Evolutionary conservation across 2,888 invertebrate species (phyloP).

Genomic region (Endotricha flammealis): DNA sequence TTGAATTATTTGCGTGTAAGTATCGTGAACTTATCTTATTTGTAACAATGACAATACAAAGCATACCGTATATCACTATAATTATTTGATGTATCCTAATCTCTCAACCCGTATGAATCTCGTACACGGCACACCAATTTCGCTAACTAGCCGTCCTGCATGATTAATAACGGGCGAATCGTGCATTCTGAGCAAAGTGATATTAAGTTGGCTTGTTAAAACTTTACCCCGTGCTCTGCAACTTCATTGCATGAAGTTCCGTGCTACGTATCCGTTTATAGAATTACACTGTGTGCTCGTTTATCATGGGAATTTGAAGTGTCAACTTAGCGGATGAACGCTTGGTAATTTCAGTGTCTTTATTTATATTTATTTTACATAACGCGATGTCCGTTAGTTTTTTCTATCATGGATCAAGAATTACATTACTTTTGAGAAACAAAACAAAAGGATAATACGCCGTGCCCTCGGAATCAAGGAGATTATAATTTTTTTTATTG

Average conservation of each 20-base stretch:
- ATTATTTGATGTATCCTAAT: too few relatives aligned
- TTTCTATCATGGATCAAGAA: too few relatives aligned
- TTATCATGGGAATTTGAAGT: slow-evolving; percentile 38
- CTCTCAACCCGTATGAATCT: slow-evolving; percentile 37
- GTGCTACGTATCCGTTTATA: slow-evolving; percentile 47
- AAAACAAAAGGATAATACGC: too few relatives aligned
- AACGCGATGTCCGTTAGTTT: too few relatives aligned
- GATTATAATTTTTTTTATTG: too few relatives aligned
- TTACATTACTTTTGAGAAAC: too few relatives aligned
- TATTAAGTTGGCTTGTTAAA: slow-evolving; percentile 79
- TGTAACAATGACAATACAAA: too few relatives aligned
- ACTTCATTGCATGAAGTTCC: slow-evolving; percentile 58
- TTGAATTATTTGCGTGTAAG: too few relatives aligned
- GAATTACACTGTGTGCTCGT: slow-evolving; percentile 45
- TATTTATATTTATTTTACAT: too few relatives aligned
- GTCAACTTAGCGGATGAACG: slow-evolving; percentile 21
- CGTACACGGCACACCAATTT: slow-evolving; percentile 57
- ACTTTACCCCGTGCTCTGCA: slow-evolving; percentile 64
- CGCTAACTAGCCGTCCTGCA: slow-evolving; percentile 71
- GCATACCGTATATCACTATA: too few relatives aligned
- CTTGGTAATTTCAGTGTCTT: neutral
- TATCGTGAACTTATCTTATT: too few relatives aligned
- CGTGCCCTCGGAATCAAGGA: too few relatives aligned
- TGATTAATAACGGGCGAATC: slow-evolving; percentile 75
- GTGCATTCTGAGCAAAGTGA: slow-evolving; percentile 72